Evolutionary conservation across 2,888 invertebrate species (phyloP).

Genomic region (Trichacis sp.): DNA sequence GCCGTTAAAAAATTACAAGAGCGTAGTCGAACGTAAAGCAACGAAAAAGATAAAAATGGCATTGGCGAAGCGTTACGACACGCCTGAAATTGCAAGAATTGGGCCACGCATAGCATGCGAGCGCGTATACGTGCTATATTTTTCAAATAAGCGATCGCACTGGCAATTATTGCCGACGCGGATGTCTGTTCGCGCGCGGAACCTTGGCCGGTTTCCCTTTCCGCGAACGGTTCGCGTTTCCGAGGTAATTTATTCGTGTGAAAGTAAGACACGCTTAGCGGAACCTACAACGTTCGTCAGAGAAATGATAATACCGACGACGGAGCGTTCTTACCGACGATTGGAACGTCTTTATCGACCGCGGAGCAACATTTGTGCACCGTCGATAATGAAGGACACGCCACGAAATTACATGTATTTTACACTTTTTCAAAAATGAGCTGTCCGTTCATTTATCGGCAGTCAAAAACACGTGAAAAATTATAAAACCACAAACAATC

Average conservation of each 20-base stretch:
- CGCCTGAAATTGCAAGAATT: slow-evolving; percentile 64
- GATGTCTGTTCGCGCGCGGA: slow-evolving; percentile 62
- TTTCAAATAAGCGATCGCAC: slow-evolving; percentile 53
- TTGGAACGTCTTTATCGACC: slow-evolving; percentile 7
- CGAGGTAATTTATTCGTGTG: slow-evolving; percentile 33
- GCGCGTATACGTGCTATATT: slow-evolving; percentile 41
- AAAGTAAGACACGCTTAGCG: slow-evolving; percentile 26
- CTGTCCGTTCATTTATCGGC: too few relatives aligned
- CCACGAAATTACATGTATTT: background rate
- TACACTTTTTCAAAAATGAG: too few relatives aligned
- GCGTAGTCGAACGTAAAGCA: slow-evolving; percentile 31
- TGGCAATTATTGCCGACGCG: slow-evolving; percentile 66
- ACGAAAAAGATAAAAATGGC: slow-evolving; percentile 42
- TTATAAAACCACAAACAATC: too few relatives aligned
- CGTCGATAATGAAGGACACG: background rate
- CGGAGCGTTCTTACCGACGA: background rate
- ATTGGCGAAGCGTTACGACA: slow-evolving; percentile 57
- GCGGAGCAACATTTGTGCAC: too few relatives aligned
- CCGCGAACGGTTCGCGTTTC: slow-evolving; percentile 39
- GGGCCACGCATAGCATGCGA: slow-evolving; percentile 55
- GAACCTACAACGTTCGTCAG: too few relatives aligned
- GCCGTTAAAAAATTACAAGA: too few relatives aligned
- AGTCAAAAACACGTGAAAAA: too few relatives aligned
- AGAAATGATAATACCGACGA: too few relatives aligned
- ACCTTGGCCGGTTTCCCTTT: slow-evolving; percentile 68